phyloP scores from a whole-genome alignment of 2,888 invertebrate species.

The Scaptomyza tumidula region DNA sequence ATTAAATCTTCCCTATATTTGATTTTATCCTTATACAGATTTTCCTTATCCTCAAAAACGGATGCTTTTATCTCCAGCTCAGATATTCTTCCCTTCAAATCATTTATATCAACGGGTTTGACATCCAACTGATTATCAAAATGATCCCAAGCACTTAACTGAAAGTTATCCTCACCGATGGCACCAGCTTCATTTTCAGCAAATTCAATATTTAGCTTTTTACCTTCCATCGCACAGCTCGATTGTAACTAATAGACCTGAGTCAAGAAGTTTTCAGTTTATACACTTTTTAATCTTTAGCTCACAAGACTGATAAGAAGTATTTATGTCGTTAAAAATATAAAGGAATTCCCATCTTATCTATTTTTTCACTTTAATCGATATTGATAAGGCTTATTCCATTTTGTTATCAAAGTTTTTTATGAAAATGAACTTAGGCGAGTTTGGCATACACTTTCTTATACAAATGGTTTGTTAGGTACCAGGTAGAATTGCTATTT shows the following conservation, averaged over 20 bases:
- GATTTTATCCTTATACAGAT: conserved; percentile 19
- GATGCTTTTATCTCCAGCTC: conserved; percentile 19
- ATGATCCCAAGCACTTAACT: conserved; percentile 2
- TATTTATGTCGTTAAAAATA: not conserved
- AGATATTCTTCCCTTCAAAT: conserved; percentile 2
- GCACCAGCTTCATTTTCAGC: conserved; percentile 1
- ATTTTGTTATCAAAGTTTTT: not conserved
- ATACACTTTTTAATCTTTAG: not conserved
- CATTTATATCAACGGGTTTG: not conserved
- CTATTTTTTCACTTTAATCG: not conserved
- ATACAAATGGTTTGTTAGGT: too few relatives aligned
- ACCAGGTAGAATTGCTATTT: too few relatives aligned
- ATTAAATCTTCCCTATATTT: conserved; percentile 21
- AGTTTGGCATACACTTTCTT: not conserved
- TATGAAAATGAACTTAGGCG: not conserved
- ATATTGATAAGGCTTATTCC: not conserved
- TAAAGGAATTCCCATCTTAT: conserved; percentile 3
- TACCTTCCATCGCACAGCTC: conserved; percentile 12
- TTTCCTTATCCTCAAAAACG: conserved; percentile 13
- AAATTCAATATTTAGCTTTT: conserved; percentile 28
- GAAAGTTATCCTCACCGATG: not conserved
- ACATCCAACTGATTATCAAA: conserved; percentile 2
- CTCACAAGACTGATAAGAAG: conserved; percentile 20
- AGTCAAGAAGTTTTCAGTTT: not conserved
- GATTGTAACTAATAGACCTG: conserved; percentile 5